Base-by-base conservation (phyloP, 37 sponge, comb jelly and placozoan species). In the Spongilla lacustris region DNA sequence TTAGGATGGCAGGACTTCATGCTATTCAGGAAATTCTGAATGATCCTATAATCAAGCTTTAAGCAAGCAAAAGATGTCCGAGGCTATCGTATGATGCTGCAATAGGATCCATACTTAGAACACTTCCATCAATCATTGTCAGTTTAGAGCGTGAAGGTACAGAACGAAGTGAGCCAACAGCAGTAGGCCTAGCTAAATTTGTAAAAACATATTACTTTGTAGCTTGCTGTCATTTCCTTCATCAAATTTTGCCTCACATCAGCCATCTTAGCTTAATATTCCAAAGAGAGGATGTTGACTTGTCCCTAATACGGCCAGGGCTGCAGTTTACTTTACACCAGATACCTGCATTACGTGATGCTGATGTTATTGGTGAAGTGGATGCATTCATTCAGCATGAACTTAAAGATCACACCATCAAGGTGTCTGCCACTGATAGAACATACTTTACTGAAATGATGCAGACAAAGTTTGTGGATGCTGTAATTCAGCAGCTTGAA, bases 41-140 rank as follows among this genome's bases (percentile, higher is more conserved):
- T 68, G 83, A 88, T 41, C 89, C 83, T 27, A 66, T 25, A 25
- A 78, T 85, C 41, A 77, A 82, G 58, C 77, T 67, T n/a, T 50
- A 88, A 82, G 83, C 24, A 37, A 71, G 71, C 88, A 25, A 82
- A 38, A n/a, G 74, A 81, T 88, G 81, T 81, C 22, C 69, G 88
- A 11, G 88, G 88, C 75, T 82, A n/a, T 82, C 77, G 25, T 77
- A 81, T 76, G 83, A 69, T 23, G 50, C 27, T 24, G 88, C 82
- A 25, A 68, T 88, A n/a, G 46, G 73, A 23, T 77, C 83, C 24
- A 27, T 88, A 12, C 12, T 81, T 67, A 68, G 88, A n/a, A 69
- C 71, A 22, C 83, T 88, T 25, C 82, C 77, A 38, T 88, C 88
- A 31, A 75, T 87, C 23, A 69, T 88, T 74, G 70, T 37, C 34